These are phyloP conservation scores for Prolemur simus DNA, from an alignment of 2,113 vertebrate genomes.

Conservation along the genomic window DNA sequence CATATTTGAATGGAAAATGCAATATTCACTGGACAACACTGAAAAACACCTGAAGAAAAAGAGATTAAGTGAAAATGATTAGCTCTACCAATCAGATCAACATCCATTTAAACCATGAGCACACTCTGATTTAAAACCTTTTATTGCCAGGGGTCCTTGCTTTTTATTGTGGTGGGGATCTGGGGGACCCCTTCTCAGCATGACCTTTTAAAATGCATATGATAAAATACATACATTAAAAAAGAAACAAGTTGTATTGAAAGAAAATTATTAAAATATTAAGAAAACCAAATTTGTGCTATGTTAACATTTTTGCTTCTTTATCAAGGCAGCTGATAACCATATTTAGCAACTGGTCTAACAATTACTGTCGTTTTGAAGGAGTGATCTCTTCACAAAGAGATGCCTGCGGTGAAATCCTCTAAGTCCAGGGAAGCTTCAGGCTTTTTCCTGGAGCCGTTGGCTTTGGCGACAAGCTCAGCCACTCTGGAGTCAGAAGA, in stretches of 20 bases:
- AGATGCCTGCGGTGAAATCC: neutral
- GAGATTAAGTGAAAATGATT: neutral
- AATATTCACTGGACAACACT: neutral
- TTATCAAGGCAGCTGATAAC: neutral
- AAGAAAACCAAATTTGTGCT: neutral
- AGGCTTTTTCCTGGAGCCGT: neutral
- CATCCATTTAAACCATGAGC: neutral
- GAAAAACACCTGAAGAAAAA: neutral
- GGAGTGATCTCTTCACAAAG: neutral
- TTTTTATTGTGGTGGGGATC: neutral
- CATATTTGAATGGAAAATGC: neutral
- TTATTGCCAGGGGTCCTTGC: neutral
- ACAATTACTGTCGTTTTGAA: neutral
- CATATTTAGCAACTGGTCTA: neutral
- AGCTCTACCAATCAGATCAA: neutral
- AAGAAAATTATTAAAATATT: constrained; percentile 5
- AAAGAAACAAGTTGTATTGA: neutral
- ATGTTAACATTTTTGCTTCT: neutral
- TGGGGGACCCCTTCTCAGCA: neutral
- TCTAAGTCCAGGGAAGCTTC: neutral
- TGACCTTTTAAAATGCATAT: neutral
- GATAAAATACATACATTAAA: neutral
- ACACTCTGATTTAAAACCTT: neutral
- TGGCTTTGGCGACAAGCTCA: neutral
- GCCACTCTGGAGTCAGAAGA: neutral